Evolutionary conservation across 2,797 vertebrate genomes (phyloP).

Genomic region (Choloepus didactylus): DNA sequence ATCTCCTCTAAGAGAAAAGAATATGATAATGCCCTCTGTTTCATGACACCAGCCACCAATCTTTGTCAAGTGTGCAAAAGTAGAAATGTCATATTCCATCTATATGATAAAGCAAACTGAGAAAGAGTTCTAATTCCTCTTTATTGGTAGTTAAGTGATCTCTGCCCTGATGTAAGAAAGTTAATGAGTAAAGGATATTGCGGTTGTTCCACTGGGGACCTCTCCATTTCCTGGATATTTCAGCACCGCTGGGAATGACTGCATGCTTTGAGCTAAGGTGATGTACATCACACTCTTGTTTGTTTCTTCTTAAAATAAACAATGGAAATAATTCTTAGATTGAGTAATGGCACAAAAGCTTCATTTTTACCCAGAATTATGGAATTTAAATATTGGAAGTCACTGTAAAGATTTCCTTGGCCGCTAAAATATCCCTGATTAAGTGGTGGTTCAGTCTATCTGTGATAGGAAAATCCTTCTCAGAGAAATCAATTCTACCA

Average conservation of each 20-base stretch:
- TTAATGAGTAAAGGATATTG: conserved; percentile 39
- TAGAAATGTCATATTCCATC: conserved; percentile 57
- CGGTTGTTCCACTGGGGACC: background rate
- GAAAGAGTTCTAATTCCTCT: conserved; percentile 40
- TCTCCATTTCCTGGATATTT: background rate
- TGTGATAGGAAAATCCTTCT: background rate
- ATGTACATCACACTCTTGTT: background rate
- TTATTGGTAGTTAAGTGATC: background rate
- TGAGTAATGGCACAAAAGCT: background rate
- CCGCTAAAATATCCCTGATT: background rate
- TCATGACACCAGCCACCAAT: conserved; percentile 70
- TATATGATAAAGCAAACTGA: conserved; percentile 51
- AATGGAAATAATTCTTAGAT: conserved; percentile 17
- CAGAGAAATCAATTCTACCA: background rate
- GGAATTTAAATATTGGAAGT: background rate
- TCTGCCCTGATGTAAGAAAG: background rate
- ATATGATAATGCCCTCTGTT: conserved; percentile 79
- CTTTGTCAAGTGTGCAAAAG: conserved; percentile 72
- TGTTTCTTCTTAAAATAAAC: conserved; percentile 42
- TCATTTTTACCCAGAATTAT: conserved; percentile 15
- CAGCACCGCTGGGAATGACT: background rate
- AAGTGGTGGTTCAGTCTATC: background rate
- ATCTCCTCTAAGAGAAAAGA: conserved; percentile 78
- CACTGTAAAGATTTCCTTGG: background rate
- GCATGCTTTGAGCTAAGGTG: background rate